Evolutionary conservation across 2,797 vertebrate genomes (phyloP).

Genomic region (Pygocentrus nattereri): DNA sequence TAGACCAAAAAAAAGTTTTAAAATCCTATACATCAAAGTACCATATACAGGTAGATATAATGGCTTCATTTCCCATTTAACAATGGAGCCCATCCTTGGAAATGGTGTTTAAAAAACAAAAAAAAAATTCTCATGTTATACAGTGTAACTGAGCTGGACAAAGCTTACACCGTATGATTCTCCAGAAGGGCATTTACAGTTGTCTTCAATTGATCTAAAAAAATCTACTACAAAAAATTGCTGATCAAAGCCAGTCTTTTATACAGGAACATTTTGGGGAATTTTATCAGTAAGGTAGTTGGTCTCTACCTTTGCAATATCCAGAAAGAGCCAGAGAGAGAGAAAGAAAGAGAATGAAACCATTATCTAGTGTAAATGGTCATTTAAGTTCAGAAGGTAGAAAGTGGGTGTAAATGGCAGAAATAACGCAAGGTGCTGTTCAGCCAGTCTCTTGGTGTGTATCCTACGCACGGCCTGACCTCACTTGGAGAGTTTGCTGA

Average conservation of each 20-base stretch:
- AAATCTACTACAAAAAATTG: no score
- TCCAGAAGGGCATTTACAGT: no score
- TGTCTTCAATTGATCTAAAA: no score
- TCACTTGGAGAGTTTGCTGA: constrained; percentile 98
- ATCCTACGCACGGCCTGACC: constrained; percentile 61
- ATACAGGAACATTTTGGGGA: no score
- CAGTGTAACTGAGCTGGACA: no score
- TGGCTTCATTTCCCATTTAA: neutral
- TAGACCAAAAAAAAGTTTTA: neutral
- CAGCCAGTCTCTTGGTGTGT: neutral
- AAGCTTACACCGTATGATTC: no score
- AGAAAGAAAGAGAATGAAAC: neutral
- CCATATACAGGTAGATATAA: neutral
- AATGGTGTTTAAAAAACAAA: no score
- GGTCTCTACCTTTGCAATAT: no score
- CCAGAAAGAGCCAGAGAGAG: neutral
- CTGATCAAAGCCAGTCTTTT: no score
- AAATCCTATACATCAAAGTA: no score
- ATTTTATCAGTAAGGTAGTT: neutral
- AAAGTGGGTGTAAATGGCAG: neutral
- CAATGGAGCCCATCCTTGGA: neutral
- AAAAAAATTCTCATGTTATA: no score
- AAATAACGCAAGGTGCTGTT: constrained; percentile 1
- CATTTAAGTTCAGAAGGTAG: neutral
- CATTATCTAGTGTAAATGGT: neutral